Conservation (phyloP, 2,797 vertebrate species). For the Crax fasciolata region DNA sequence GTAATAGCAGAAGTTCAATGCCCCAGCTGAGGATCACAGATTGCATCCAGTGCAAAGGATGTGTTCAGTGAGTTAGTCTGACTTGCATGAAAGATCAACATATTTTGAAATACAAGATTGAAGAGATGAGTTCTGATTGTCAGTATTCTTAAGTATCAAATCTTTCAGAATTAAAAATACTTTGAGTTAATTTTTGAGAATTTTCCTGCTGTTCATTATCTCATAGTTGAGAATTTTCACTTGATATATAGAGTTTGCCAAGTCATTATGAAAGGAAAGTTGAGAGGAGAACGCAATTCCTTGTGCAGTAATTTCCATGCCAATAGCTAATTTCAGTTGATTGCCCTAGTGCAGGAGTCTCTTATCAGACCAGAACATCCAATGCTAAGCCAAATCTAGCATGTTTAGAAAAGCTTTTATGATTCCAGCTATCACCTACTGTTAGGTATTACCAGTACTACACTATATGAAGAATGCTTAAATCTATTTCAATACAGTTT, state of each 20-base stretch:
- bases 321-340: slow-evolving; percentile 23
- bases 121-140: neutral
- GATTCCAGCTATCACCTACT: neutral
- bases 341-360: neutral
- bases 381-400: neutral
- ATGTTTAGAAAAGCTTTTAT: slow-evolving; percentile 25
- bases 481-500: slow-evolving; percentile 18
- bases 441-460: neutral
- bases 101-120: neutral
- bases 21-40: neutral
- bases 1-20: neutral
- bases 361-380: slow-evolving; percentile 1
- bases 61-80: neutral
- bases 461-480: neutral
- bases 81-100: neutral
- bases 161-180: neutral
- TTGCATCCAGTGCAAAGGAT: neutral
- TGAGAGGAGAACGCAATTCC: neutral
- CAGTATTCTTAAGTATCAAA: neutral
- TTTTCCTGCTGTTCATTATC: neutral
- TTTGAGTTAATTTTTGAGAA: neutral
- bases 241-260: neutral
- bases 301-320: slow-evolving; percentile 41
- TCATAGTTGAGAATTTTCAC: neutral
- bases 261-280: neutral